Conservation (phyloP, 2,797 vertebrate species). For the Muraenolepis orangiensis region DNA sequence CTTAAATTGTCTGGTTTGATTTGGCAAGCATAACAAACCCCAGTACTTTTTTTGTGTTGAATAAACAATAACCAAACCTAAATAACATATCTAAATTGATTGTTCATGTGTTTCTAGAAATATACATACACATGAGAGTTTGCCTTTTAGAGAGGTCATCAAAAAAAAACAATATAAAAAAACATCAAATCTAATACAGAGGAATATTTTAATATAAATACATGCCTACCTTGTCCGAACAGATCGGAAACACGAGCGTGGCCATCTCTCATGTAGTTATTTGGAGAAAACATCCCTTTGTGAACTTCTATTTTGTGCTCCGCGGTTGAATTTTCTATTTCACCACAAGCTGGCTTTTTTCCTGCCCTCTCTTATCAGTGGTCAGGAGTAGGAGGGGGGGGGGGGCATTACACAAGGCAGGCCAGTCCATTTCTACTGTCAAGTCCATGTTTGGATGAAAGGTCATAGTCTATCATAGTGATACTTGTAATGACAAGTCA, state of each 20-base stretch:
- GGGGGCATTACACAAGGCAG: not conserved
- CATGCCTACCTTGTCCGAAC: conserved; percentile 49
- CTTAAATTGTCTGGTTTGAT: not conserved
- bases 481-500: not conserved
- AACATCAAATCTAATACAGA: not conserved
- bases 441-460: not conserved
- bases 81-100: not conserved
- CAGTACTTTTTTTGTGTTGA: not conserved
- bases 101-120: not conserved
- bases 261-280: conserved; percentile 13
- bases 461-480: not conserved
- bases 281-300: conserved; percentile 6
- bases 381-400: too few species aligned
- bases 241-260: not conserved
- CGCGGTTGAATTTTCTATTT: conserved; percentile 34
- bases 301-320: not conserved
- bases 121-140: too few species aligned
- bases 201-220: not conserved
- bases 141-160: too few species aligned
- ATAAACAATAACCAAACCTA: not conserved
- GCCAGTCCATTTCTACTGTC: not conserved
- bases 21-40: not conserved
- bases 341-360: conserved; percentile 10
- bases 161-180: not conserved
- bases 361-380: conserved; percentile 22